phyloP scores from a whole-genome alignment of 2,888 invertebrate genomes.

The Plebejus argus region DNA sequence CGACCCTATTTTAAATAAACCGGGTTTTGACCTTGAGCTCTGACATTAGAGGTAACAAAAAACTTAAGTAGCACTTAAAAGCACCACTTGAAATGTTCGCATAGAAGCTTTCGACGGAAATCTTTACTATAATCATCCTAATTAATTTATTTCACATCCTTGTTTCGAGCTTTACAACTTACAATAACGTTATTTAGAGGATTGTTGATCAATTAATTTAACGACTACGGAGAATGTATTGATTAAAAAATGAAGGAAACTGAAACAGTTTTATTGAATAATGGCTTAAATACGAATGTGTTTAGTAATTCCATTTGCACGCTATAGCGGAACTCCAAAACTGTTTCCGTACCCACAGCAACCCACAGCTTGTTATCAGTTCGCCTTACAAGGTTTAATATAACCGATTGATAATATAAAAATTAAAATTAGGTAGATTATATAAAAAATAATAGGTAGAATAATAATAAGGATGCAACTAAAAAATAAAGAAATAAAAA shows the following conservation, averaged over 20 bases:
- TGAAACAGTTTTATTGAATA: background rate
- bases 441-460: no score
- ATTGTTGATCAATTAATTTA: background rate
- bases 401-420: background rate
- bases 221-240: background rate
- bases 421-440: background rate
- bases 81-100: background rate
- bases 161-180: background rate
- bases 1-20: constrained; percentile 14
- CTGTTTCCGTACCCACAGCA: constrained; percentile 22
- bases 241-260: constrained; percentile 5
- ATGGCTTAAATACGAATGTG: background rate
- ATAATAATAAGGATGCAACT: background rate
- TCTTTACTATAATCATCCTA: background rate
- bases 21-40: constrained; percentile 26
- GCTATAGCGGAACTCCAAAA: constrained; percentile 7
- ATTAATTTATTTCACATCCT: background rate
- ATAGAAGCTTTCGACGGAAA: background rate
- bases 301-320: constrained; percentile 14
- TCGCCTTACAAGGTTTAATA: constrained; percentile 7
- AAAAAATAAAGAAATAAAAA: background rate
- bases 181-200: background rate
- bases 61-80: background rate
- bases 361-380: constrained; percentile 20
- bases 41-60: constrained; percentile 15